phyloP scores from a whole-genome alignment of 2,797 vertebrate genomes.

The Tarsius wallacei region DNA sequence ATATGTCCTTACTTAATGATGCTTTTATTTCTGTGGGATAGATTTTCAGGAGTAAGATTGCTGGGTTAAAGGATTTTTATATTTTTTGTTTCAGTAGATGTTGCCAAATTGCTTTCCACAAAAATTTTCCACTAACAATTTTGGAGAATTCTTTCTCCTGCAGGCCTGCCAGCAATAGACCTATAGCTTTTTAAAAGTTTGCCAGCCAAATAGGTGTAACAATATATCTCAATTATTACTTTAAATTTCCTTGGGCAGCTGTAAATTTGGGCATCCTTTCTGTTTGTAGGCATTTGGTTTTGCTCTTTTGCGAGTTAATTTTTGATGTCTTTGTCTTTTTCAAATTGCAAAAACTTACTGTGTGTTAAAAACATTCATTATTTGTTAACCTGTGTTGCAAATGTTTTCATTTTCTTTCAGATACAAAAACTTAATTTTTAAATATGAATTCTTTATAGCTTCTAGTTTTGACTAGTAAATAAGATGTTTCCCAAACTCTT shows the following conservation, averaged over 20 bases:
- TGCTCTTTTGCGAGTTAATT: background rate
- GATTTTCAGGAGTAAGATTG: constrained; percentile 44
- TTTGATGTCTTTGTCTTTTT: constrained; percentile 18
- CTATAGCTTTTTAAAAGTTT: constrained; percentile 50
- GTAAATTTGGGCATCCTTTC: background rate
- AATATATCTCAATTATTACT: background rate
- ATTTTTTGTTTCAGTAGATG: constrained; percentile 50
- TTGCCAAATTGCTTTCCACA: constrained; percentile 55
- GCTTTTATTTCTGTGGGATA: constrained; percentile 57
- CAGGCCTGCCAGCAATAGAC: background rate
- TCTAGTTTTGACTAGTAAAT: constrained; percentile 10
- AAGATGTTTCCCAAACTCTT: background rate
- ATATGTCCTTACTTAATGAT: background rate
- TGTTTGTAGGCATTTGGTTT: background rate
- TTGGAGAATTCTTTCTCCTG: constrained; percentile 40
- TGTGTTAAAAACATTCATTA: constrained; percentile 10
- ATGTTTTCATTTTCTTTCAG: background rate
- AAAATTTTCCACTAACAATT: background rate
- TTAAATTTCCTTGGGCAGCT: constrained; percentile 26
- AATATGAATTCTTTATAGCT: background rate
- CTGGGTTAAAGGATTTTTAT: constrained; percentile 17
- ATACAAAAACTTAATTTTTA: background rate
- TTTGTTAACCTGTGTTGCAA: background rate
- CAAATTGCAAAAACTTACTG: background rate
- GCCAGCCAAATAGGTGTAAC: background rate